Percentiles rank a stretch among this genome's conserved stretches.
Conservation (phyloP, 2,113 vertebrate species). For the Perca schrenkii region DNA sequence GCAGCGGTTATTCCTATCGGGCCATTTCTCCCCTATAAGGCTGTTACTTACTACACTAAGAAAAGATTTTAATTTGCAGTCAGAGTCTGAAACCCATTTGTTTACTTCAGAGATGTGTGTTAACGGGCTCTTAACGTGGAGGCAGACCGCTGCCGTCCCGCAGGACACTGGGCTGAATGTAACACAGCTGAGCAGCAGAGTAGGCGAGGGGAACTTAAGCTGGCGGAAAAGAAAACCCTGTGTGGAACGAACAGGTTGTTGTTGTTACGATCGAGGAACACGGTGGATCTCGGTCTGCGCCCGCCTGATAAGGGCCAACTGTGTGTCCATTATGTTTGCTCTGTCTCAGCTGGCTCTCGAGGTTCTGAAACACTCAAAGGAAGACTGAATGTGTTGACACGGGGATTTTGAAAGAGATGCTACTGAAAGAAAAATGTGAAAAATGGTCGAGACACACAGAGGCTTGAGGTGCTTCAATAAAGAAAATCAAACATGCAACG, state of each 20-base stretch:
- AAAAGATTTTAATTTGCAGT: conserved; percentile 67
- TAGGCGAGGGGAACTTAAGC: not conserved
- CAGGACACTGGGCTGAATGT: conserved; percentile 43
- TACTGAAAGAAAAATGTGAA: not conserved
- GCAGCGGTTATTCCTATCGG: conserved; percentile 40
- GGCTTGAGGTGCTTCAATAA: too few relatives aligned
- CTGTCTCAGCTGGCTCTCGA: conserved; percentile 29
- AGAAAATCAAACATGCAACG: too few relatives aligned
- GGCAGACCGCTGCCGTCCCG: conserved; percentile 48
- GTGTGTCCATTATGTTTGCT: conserved; percentile 50
- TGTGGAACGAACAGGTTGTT: conserved; percentile 56
- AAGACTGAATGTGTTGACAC: conserved; percentile 27
- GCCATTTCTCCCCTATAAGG: conserved; percentile 45
- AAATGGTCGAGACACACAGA: not conserved
- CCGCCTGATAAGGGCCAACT: conserved; percentile 63
- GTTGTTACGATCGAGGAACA: conserved; percentile 34
- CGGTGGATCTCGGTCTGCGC: conserved; percentile 46
- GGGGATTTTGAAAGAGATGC: conserved; percentile 17
- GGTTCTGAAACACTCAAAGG: conserved; percentile 26
- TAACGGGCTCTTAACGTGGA: conserved; percentile 58
- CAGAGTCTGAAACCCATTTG: conserved; percentile 65
- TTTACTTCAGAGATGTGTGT: conserved; percentile 59
- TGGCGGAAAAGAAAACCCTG: not conserved
- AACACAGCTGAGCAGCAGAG: conserved; percentile 24
- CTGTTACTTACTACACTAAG: conserved; percentile 32